phyloP scores from a whole-genome alignment of 2,888 invertebrate genomes.

The Drosophila merina region DNA sequence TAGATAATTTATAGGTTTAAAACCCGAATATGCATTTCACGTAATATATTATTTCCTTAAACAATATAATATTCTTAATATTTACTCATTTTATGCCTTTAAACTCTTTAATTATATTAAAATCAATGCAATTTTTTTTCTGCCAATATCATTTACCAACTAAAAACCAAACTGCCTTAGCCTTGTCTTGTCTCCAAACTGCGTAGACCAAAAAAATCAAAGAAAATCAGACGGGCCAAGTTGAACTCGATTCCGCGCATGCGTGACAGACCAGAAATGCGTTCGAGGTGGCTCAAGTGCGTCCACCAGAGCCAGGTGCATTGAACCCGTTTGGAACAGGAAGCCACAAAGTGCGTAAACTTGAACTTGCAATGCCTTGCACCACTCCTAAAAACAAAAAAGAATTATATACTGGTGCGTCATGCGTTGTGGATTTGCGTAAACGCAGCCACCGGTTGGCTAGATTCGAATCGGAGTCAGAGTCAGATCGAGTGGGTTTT shows the following conservation, averaged over 20 bases:
- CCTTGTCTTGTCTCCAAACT: conserved; percentile 26
- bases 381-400: conserved; percentile 3
- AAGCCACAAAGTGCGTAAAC: conserved; percentile 67
- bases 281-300: conserved; percentile 13
- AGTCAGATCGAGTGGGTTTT: conserved; percentile 10
- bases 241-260: conserved; percentile 36
- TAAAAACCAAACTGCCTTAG: conserved; percentile 15
- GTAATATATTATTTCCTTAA: too few relatives aligned
- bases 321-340: conserved; percentile 58
- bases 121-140: neutral
- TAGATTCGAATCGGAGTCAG: conserved; percentile 3
- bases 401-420: conserved; percentile 55
- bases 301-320: conserved; percentile 10
- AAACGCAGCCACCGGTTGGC: conserved; percentile 31
- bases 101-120: neutral
- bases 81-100: neutral
- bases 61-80: too few relatives aligned
- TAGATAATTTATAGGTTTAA: too few relatives aligned
- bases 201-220: conserved; percentile 30
- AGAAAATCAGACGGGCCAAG: conserved; percentile 59
- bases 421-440: conserved; percentile 65
- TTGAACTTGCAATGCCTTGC: conserved; percentile 56
- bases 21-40: too few relatives aligned
- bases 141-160: neutral
- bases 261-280: conserved; percentile 59